Percentiles rank a stretch among this genome's conserved stretches.
Evolutionary conservation across 2,888 invertebrate genomes (phyloP).

Genomic region (Drosophila birchii): DNA sequence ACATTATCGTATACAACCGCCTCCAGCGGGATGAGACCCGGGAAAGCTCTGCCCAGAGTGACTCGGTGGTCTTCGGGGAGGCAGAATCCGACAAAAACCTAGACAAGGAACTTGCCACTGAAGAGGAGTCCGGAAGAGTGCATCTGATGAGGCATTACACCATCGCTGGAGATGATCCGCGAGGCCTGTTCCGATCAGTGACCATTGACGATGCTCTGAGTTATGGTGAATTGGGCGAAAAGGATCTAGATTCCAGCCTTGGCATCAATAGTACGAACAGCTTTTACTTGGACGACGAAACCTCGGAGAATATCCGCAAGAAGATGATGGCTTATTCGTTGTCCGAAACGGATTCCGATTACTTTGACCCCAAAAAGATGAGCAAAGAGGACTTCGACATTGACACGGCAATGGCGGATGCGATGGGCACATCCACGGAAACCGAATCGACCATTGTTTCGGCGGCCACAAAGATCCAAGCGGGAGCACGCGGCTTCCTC

Average conservation of each 20-base stretch:
- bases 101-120: conserved; percentile 13
- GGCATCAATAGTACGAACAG: conserved; percentile 53
- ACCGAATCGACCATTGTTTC: conserved; percentile 84
- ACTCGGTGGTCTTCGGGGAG: conserved; percentile 72
- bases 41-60: conserved; percentile 79
- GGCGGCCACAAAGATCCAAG: conserved; percentile 83
- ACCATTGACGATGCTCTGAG: conserved; percentile 70
- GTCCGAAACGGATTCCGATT: conserved; percentile 83
- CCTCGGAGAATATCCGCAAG: conserved; percentile 78
- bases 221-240: conserved; percentile 51
- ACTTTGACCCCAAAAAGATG: conserved; percentile 66
- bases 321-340: conserved; percentile 83
- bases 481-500: conserved; percentile 81
- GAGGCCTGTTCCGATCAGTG: conserved; percentile 66
- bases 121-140: conserved; percentile 46
- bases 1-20: conserved; percentile 69
- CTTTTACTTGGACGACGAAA: conserved; percentile 76
- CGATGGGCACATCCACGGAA: conserved; percentile 80
- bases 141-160: conserved; percentile 72
- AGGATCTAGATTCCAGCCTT: conserved; percentile 8
- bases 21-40: conserved; percentile 70
- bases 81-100: conserved; percentile 19
- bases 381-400: conserved; percentile 79
- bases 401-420: conserved; percentile 80
- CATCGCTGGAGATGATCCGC: conserved; percentile 66